Base-by-base conservation (phyloP, 2,113 vertebrate genomes). In the Sialia sialis region DNA sequence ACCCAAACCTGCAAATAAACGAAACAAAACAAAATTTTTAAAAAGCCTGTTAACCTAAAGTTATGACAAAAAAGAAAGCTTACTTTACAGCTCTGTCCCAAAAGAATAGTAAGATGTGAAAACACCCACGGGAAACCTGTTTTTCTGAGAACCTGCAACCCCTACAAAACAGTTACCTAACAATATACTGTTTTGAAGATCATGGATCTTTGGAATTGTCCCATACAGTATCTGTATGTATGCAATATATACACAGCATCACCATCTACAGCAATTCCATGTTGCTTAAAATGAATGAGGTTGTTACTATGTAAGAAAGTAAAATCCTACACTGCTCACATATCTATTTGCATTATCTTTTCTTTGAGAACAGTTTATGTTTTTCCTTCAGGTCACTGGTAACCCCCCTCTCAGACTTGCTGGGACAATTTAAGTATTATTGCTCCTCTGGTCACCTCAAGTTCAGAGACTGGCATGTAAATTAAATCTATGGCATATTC, bases 71-170 rank as follows among this genome's bases (percentile, higher is more conserved):
- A 79, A 80, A 75, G 8, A 30, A 38, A 76, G 32, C 22, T 86
- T 26, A 6, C 51, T 77, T 81, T 87, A 81, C 43, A 84, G 32
- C 27, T 81, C 68, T 70, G 21, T 67, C 60, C 17, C 30, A 30
- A 30, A 77, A 77, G 46, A 77, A 54, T 0, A 44, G 8, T 11
- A 77, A 83, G 20, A 59, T 49, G 29, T 46, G 26, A 58, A 67
- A 84, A 84, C 0, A 0, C 15, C 18, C 21, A 84, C 1, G 6
- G 36, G 36, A 74, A 81, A 52, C 7, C 14, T n/a, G 16, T 10
- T 83, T 94, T 95, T 84, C 83, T 77, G 25, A 70, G 69, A 91
- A 74, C 13, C 2, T 59, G 4, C 38, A 81, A 67, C 4, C 20
- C 32, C 20, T 41, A 52, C 16, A 16, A n/a, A 44, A 20, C n/a